Evolutionary conservation across 2,888 invertebrate species (phyloP), one percentile per base, ranked within the genome.

Genomic region (Electrophaes corylata): DNA sequence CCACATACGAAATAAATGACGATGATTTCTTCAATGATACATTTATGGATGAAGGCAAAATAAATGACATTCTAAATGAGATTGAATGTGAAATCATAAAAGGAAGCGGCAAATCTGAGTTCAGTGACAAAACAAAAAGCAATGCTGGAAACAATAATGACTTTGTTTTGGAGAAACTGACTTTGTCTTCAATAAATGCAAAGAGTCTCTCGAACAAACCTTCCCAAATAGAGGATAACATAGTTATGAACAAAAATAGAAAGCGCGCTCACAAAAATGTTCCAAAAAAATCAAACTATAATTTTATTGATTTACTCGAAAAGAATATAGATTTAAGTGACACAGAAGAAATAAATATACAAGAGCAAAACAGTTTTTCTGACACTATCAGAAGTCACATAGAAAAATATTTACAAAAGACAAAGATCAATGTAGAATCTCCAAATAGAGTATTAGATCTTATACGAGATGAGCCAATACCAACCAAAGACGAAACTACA

Each of bases 71-170:
- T 61, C 67, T 91, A 31, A 77, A 70, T 44, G 72, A 84, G 57
- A 90, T 90, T 45, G 89, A 91, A 76, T 77, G 65, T 55, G 88
- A 90, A 80, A 88, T 88, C 62, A 61, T 57, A 16, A 75, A 65
- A 56, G 60, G 20, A 33, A 44, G 8, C 16, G 19, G 20, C 4
- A 45, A 48, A 19, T n/a, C 12, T 20, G 31, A 33, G 2, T 8
- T 10, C 10, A 5, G 11, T 11, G 4, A 43, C n/a, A 29, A 37
- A 37, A 23, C 26, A 0, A 35, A 26, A 11, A 14, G 20, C 12
- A 29, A 3, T 37, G 23, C 48, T 31, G 14, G 8, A 23, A 49
- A 31, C 19, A 26, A 46, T 37, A 44, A 54, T 10, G 5, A 29
- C 12, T 43, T n/a, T 29, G 11, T n/a, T 11, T 0, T 12, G 35